A percentile compares a stretch with the other conserved stretches of the same genome.
Conservation (phyloP, 2,113 vertebrate species). For the Misgurnus anguillicaudatus region DNA sequence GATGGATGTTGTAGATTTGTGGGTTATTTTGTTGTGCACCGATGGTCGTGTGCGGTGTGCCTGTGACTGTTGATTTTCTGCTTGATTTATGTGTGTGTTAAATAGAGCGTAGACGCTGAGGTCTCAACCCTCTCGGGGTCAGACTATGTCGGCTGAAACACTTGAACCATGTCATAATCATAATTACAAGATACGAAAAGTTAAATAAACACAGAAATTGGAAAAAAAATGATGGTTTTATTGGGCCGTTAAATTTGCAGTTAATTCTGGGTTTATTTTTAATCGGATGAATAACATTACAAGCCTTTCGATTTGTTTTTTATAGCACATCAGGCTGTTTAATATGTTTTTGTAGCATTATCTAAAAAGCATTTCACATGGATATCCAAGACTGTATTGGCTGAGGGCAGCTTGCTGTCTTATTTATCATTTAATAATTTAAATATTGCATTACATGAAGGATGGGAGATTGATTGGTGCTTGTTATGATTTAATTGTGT, state of each 20-base stretch:
- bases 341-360: slow-evolving; percentile 20
- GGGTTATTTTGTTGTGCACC: not conserved
- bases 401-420: not conserved
- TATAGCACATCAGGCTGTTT: not conserved
- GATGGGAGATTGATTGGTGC: not conserved
- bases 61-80: slow-evolving; percentile 36
- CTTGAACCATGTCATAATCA: slow-evolving; percentile 21
- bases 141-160: slow-evolving; percentile 29
- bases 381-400: not conserved
- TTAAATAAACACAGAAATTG: slow-evolving; percentile 34
- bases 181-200: slow-evolving; percentile 41
- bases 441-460: slow-evolving; percentile 9
- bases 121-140: slow-evolving; percentile 10
- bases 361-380: slow-evolving; percentile 7
- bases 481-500: not conserved
- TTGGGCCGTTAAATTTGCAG: slow-evolving; percentile 29
- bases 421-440: slow-evolving; percentile 5
- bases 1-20: slow-evolving; percentile 1
- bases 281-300: not conserved
- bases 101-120: slow-evolving; percentile 32
- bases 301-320: slow-evolving; percentile 5
- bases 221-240: slow-evolving; percentile 29
- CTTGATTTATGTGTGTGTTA: slow-evolving; percentile 48
- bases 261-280: slow-evolving; percentile 42
- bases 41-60: slow-evolving; percentile 2